Base-by-base conservation (phyloP, 2,888 invertebrate genomes). In the Eilema caniola region DNA sequence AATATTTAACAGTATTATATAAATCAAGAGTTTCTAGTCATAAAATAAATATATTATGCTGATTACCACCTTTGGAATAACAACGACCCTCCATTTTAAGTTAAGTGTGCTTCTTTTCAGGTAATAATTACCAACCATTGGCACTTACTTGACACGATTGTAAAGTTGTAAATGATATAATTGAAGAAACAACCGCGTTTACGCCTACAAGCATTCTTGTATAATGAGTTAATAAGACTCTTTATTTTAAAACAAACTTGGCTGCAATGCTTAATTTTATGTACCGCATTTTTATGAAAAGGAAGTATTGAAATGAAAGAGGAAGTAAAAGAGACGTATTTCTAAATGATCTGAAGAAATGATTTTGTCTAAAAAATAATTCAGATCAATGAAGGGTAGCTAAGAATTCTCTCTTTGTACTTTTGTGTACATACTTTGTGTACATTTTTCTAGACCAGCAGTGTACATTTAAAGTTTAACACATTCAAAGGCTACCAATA, bases 221-320 rank as follows among this genome's bases (percentile, higher is more conserved):
- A 53, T 53, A 53, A 53, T 53, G 53, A 53, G 53, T 53, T 53
- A 53, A 53, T 53, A 53, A 53, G 53, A 53, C 53, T 1, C 8
- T 53, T 53, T 53, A n/a, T 53, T n/a, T 47, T 53, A 53, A 53
- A 53, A 53, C 20, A 53, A 53, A n/a, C n/a, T 53, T 53, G 53
- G 2, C 53, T 53, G 53, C 20, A n/a, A 53, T 53, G 20, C n/a
- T 10, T 53, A 20, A n/a, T 20, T 28, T 53, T 8, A 53, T n/a
- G 8, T 53, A 53, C 53, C 53, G n/a, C 53, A 53, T n/a, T 53
- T 47, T 53, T 53, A 53, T 53, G n/a, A 12, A 5, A 47, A 47
- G 47, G 47, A 20, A n/a, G n/a, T 53, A n/a, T 53, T n/a, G n/a
- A 53, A 16, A 53, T 53, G n/a, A 53, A n/a, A n/a, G n/a, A n/a